Base-by-base conservation (phyloP, 2,888 invertebrate species). In the Philereme vetulata region DNA sequence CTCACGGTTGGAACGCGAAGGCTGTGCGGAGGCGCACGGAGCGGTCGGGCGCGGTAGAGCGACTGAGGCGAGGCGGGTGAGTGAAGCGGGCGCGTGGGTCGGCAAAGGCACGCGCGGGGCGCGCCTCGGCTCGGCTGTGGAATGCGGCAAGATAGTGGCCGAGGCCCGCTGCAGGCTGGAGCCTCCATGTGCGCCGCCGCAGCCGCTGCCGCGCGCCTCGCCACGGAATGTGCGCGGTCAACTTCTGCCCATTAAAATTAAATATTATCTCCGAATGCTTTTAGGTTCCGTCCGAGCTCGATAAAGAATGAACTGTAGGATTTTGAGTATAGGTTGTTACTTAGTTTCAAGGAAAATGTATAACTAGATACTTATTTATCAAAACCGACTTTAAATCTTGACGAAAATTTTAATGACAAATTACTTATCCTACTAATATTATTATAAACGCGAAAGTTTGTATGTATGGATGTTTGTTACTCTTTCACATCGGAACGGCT, bases 21-120 rank as follows among this genome's bases (percentile, higher is more conserved):
- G 68, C 56, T 77, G 71, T 74, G 77, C 71, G 78, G 74, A 77
- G 66, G 77, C 85, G 85, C 84, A 78, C 85, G 72, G 67, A 77
- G 76, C 74, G 77, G 71, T 68, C 77, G 85, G 82, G 81, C 85
- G 90, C 88, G 80, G 84, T 80, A 77, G 80, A 80, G 75, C 86
- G 85, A 90, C 88, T 89, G 88, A 84, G 78, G 33, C 32, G 82
- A 75, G 71, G 74, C 64, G 21, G 21, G 21, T 21, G 21, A 21
- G 21, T 21, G 76, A 74, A 70, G 81, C 93, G 94, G 94, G 95
- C 95, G 95, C 95, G 94, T 95, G 95, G 94, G 95, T 94, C 94
- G 80, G 78, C 92, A 87, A 91, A 93, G 93, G 93, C 93, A 93
- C 94, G 93, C 90, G 91, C 92, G 82, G 82, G 82, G 83, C 80